These are phyloP conservation scores for Drosophila infuscata DNA, from an alignment of 2,888 invertebrate genomes.

Conservation along the genomic window DNA sequence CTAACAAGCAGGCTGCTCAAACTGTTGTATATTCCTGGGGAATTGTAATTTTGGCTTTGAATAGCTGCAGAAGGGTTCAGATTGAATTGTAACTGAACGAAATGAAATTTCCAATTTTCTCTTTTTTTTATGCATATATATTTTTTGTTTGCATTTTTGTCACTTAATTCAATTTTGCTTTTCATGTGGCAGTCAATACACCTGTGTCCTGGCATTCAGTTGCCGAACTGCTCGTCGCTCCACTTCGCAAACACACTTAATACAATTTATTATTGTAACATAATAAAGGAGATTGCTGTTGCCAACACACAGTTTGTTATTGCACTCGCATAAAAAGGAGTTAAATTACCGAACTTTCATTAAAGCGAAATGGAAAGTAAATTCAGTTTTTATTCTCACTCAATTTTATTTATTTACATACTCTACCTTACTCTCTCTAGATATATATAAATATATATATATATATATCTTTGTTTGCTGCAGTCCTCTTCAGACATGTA, in stretches of 20 bases:
- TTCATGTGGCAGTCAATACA: slow-evolving; percentile 50
- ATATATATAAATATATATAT: not conserved
- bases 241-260: slow-evolving; percentile 55
- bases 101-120: slow-evolving; percentile 2
- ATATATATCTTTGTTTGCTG: slow-evolving; percentile 17
- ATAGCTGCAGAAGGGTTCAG: slow-evolving; percentile 33
- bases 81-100: slow-evolving; percentile 6
- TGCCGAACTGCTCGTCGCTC: slow-evolving; percentile 23
- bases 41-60: slow-evolving; percentile 49
- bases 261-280: slow-evolving; percentile 69
- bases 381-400: slow-evolving; percentile 40
- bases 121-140: not conserved
- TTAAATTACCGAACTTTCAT: slow-evolving; percentile 65
- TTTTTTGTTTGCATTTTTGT: slow-evolving; percentile 46
- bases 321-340: slow-evolving; percentile 40
- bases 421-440: slow-evolving; percentile 1
- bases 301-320: slow-evolving; percentile 5
- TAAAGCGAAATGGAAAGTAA: slow-evolving; percentile 68
- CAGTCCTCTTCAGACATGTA: slow-evolving; percentile 49
- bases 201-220: slow-evolving; percentile 50
- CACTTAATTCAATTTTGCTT: slow-evolving; percentile 61
- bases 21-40: not conserved
- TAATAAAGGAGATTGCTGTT: slow-evolving; percentile 48
- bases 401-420: slow-evolving; percentile 15
- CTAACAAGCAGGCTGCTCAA: not conserved